Evolutionary conservation across 2,888 invertebrate genomes (phyloP).

Genomic region (Acronicta psi): DNA sequence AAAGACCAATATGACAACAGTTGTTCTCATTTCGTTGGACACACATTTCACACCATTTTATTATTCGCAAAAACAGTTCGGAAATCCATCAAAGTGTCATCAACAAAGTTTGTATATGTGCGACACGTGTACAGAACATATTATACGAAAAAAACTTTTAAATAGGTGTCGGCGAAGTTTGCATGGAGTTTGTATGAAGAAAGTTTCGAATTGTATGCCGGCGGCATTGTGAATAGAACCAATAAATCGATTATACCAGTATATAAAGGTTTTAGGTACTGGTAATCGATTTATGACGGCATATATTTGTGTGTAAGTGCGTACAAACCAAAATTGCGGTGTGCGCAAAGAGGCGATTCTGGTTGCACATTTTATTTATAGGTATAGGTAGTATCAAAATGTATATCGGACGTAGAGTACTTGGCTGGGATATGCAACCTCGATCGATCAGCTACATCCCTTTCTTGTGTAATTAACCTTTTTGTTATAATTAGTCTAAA

Average conservation of each 20-base stretch:
- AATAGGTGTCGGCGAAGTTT: slow-evolving; percentile 68
- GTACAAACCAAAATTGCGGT: neutral
- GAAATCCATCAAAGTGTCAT: slow-evolving; percentile 82
- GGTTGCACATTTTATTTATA: too few relatives aligned
- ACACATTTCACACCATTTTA: slow-evolving; percentile 48
- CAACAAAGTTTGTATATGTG: slow-evolving; percentile 62
- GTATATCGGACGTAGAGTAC: too few relatives aligned
- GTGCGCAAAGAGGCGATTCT: too few relatives aligned
- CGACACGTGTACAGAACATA: slow-evolving; percentile 69
- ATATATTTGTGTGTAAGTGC: neutral
- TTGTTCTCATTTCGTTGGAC: slow-evolving; percentile 4
- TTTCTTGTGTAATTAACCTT: too few relatives aligned
- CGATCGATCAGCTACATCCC: too few relatives aligned
- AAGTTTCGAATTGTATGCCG: slow-evolving; percentile 55
- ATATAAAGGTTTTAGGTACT: neutral
- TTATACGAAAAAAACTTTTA: slow-evolving; percentile 63
- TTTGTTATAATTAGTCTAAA: too few relatives aligned
- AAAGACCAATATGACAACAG: slow-evolving; percentile 11
- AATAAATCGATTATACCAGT: slow-evolving; percentile 58
- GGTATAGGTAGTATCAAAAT: too few relatives aligned
- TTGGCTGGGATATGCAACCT: too few relatives aligned
- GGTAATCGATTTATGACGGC: neutral
- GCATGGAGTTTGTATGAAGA: slow-evolving; percentile 60
- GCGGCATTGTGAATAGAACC: slow-evolving; percentile 45
- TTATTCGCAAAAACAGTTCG: slow-evolving; percentile 68